These are phyloP conservation scores for Dipodomys stephensi DNA, from an alignment of 2,113 vertebrate genomes.

Conservation along the genomic window DNA sequence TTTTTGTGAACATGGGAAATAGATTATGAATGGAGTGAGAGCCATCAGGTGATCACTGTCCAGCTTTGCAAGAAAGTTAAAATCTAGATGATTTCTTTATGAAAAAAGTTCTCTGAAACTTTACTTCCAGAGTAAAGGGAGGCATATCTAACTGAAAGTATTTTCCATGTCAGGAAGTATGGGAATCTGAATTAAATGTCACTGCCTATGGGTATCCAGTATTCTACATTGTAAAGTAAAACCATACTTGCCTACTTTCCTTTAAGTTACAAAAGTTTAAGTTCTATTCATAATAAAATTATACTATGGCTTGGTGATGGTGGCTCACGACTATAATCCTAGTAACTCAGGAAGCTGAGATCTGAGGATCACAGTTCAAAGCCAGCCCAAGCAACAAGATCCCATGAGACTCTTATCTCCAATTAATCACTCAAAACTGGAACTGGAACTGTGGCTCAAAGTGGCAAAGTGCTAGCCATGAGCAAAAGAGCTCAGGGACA, in stretches of 20 bases:
- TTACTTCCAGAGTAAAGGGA: background rate
- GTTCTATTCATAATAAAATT: background rate
- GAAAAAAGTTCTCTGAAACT: background rate
- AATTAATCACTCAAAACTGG: no score
- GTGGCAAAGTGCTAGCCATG: no score
- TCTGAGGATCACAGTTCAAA: no score
- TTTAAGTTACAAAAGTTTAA: slow-evolving; percentile 11
- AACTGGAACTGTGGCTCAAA: no score
- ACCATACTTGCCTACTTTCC: background rate
- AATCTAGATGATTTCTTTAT: background rate
- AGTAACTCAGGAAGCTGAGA: no score
- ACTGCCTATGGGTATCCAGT: background rate
- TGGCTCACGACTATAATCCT: no score
- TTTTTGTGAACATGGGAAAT: background rate
- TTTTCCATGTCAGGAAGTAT: background rate
- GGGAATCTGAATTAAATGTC: background rate
- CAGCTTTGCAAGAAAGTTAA: background rate
- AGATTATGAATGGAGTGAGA: background rate
- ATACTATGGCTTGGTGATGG: no score
- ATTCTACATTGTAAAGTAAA: background rate
- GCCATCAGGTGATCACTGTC: background rate
- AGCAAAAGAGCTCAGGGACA: no score
- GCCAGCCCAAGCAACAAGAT: no score
- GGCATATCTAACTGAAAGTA: background rate
- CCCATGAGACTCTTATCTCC: no score